Evolutionary conservation across 2,113 vertebrate genomes (phyloP).

Genomic region (Poicephalus meyeri): DNA sequence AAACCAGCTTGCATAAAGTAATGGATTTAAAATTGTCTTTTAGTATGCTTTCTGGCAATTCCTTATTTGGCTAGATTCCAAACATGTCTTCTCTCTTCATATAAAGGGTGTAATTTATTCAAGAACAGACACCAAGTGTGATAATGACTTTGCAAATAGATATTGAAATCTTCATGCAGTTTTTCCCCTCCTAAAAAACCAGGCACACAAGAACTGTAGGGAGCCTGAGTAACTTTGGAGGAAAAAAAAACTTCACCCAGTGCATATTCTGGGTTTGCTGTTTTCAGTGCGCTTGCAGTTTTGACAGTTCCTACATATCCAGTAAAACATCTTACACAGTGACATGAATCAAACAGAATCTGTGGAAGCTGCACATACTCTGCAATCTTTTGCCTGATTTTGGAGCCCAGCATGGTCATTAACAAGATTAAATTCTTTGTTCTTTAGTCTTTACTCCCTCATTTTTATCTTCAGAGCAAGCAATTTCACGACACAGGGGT

Average conservation of each 20-base stretch:
- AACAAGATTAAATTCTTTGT: slow-evolving; percentile 18
- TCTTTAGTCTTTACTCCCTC: slow-evolving; percentile 14
- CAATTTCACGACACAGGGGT: background rate
- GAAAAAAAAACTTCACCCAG: background rate
- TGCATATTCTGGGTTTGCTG: background rate
- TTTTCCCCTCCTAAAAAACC: background rate
- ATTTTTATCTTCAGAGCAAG: slow-evolving; percentile 45
- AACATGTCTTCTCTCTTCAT: background rate
- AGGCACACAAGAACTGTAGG: background rate
- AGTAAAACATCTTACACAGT: background rate
- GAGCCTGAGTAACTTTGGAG: background rate
- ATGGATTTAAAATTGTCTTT: background rate
- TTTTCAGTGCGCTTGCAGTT: background rate
- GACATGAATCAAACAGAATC: background rate
- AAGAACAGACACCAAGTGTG: background rate
- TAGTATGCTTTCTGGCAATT: background rate
- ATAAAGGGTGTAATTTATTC: background rate
- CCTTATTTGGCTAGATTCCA: background rate
- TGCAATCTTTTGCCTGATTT: background rate
- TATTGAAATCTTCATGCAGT: background rate
- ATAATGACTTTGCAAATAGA: background rate
- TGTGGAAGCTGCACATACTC: slow-evolving; percentile 11
- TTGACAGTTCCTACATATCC: background rate
- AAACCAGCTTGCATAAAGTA: background rate
- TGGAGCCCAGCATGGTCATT: background rate